Base-by-base conservation (phyloP, 2,797 vertebrate genomes). In the Mus caroli region DNA sequence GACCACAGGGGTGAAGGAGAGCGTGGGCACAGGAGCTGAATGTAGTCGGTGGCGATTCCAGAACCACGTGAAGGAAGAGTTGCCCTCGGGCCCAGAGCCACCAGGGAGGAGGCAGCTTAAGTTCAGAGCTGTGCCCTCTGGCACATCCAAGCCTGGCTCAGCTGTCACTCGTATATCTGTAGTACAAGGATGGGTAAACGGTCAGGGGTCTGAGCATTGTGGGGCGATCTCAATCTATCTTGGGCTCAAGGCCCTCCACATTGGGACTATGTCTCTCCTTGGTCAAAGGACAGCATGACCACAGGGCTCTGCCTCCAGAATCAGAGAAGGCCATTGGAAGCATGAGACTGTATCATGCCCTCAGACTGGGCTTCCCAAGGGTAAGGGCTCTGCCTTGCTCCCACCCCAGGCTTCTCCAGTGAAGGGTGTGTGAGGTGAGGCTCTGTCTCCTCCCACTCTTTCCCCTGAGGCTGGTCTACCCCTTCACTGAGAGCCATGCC, bases 11-110 rank as follows among this genome's bases (percentile, higher is more conserved):
- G 34, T 0, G 2, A 99, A 97, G 28, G 96, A 0, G 0, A 99
- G 96, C 5, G 73, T 97, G 0, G 62, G 14, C 1, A 24, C 11
- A 0, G 40, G 73, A 7, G 97, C 92, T 0, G 90, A 75, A 4
- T 1, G 95, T 0, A 99, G 95, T 91, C 95, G 98, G 26, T 8
- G 95, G 34, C 96, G 92, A 20, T 99, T 98, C 96, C 97, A 97
- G 97, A 97, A 98, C 98, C 98, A 99, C 0, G 97, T 94, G 78
- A 98, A 98, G 76, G 98, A 98, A 87, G 88, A 94, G 4, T 97
- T 97, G 26, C 58, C 67, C 0, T 0, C 14, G 0, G 77, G 75
- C 91, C 24, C 11, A 0, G 50, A 62, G 56, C 95, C 97, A 0
- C 89, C 88, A n/a, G 95, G 11, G 6, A 96, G 86, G 3, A 14